phyloP scores from a whole-genome alignment of 2,888 invertebrate species.

The Cremastinae sp. region DNA sequence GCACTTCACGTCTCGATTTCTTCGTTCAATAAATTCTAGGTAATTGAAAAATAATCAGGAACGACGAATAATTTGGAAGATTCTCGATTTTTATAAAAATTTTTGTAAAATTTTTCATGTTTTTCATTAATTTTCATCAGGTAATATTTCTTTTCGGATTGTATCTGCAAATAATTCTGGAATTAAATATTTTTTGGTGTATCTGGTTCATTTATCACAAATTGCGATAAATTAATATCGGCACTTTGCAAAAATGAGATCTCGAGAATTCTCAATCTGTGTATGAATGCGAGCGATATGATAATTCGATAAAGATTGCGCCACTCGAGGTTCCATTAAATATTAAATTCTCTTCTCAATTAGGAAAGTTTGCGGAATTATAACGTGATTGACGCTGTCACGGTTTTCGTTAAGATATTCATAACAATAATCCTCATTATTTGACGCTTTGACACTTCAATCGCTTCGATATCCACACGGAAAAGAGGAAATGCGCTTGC shows the following conservation, averaged over 20 bases:
- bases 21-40: no score
- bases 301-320: constrained; percentile 11
- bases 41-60: no score
- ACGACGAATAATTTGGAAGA: no score
- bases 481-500: no score
- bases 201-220: constrained; percentile 1
- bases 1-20: neutral
- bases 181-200: neutral
- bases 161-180: no score
- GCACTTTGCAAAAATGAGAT: constrained; percentile 16
- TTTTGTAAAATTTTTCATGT: no score
- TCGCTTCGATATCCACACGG: no score
- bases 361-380: constrained; percentile 2
- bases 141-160: no score
- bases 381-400: constrained; percentile 28
- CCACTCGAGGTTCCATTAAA: neutral
- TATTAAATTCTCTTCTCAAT: neutral
- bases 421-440: neutral
- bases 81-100: no score
- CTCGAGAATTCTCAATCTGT: neutral
- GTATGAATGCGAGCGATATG: neutral
- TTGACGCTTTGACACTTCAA: no score
- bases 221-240: neutral
- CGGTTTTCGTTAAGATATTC: neutral
- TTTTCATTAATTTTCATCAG: no score